Percentiles rank a stretch among this genome's conserved stretches.
Evolutionary conservation across 2,797 vertebrate species (phyloP).

Genomic region (Mormyrus proboscirostris): DNA sequence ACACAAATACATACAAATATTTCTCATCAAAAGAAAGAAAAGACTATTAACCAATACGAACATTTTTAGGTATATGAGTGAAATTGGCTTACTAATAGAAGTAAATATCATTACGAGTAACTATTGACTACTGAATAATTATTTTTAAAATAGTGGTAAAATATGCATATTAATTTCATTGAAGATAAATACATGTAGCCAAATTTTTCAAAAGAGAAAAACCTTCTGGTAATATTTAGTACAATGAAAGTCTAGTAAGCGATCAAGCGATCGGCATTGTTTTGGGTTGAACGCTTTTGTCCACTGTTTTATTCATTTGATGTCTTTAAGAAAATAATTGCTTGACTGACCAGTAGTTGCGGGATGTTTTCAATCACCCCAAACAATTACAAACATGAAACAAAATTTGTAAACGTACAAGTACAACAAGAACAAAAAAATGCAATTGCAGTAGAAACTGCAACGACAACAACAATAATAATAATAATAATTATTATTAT

Average conservation of each 20-base stretch:
- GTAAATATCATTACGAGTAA: not conserved
- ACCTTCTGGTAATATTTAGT: not conserved
- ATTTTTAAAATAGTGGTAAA: not conserved
- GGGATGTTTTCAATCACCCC: not conserved
- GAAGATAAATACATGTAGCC: not conserved
- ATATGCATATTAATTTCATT: not conserved
- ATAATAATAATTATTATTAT: not conserved
- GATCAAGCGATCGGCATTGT: not conserved
- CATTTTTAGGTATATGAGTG: not conserved
- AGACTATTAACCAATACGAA: not conserved
- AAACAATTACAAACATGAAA: not conserved
- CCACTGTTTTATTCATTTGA: not conserved
- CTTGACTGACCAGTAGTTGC: not conserved
- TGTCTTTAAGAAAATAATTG: not conserved
- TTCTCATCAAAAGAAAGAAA: not conserved
- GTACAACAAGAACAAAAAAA: not conserved
- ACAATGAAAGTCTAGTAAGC: not conserved
- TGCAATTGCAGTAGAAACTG: not conserved
- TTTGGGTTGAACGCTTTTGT: not conserved
- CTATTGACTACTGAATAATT: not conserved
- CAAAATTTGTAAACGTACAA: not conserved
- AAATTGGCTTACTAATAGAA: not conserved
- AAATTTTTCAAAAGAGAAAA: not conserved
- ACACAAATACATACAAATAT: not conserved
- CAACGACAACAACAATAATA: not conserved